Percentiles rank a stretch among this genome's conserved stretches.
These are phyloP conservation scores for Turnix velox DNA, from an alignment of 2,113 vertebrate genomes.

Conservation along the genomic window DNA sequence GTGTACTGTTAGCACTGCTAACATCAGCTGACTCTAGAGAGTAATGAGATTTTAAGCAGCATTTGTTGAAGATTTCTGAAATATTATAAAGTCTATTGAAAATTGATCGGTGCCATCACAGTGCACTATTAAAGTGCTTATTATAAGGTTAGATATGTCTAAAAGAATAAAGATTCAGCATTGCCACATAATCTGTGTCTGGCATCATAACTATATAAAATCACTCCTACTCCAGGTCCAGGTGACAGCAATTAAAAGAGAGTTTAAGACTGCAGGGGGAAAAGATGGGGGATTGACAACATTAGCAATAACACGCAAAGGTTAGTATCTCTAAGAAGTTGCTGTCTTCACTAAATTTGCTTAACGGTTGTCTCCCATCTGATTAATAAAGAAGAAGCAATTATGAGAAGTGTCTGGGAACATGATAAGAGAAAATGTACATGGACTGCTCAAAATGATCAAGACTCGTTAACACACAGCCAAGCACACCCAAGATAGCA, in stretches of 20 bases:
- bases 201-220: background rate
- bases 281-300: background rate
- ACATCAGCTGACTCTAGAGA: background rate
- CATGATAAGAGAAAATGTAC: background rate
- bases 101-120: background rate
- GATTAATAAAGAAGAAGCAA: background rate
- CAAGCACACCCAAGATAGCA: background rate
- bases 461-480: background rate
- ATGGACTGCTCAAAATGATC: background rate
- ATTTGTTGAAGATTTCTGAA: background rate
- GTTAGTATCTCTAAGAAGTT: background rate
- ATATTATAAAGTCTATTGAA: background rate
- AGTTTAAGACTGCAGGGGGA: background rate
- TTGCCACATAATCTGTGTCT: background rate
- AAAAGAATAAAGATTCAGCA: background rate
- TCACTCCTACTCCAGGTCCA: background rate
- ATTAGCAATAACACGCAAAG: background rate
- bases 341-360: background rate
- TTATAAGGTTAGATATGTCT: background rate
- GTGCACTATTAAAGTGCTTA: background rate
- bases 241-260: background rate
- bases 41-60: background rate
- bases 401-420: background rate
- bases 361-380: background rate
- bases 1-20: background rate